A percentile compares a stretch with the other conserved stretches of the same genome.
phyloP scores from a whole-genome alignment of 2,113 vertebrate genomes.

The Theristicus caerulescens region DNA sequence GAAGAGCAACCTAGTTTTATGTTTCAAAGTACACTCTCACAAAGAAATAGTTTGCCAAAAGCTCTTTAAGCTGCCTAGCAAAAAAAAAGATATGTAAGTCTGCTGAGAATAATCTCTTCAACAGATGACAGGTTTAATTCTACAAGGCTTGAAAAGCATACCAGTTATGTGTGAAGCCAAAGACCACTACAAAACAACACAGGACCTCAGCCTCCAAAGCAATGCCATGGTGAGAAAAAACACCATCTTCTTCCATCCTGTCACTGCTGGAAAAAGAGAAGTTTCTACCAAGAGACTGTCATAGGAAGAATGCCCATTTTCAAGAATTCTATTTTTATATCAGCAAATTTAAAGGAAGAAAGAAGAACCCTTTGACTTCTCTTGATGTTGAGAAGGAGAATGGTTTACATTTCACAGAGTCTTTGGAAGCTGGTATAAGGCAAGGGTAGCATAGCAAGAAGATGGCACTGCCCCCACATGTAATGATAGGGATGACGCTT shows the following conservation, averaged over 20 bases:
- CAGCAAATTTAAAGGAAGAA: neutral
- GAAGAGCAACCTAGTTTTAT: neutral
- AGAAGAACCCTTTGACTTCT: neutral
- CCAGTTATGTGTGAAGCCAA: neutral
- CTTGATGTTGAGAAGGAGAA: neutral
- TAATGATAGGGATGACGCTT: neutral
- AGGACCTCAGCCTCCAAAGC: neutral
- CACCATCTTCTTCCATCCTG: neutral
- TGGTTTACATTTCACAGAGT: neutral
- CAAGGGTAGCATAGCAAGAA: neutral
- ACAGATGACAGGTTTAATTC: slow-evolving; percentile 4
- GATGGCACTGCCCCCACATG: neutral
- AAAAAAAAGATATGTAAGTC: neutral
- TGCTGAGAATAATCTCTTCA: neutral
- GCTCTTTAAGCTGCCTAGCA: neutral
- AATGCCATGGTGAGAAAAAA: neutral
- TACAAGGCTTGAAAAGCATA: neutral
- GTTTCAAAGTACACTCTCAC: neutral
- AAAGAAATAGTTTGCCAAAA: neutral
- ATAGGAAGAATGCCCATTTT: neutral
- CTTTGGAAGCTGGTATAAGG: neutral
- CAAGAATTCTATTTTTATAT: neutral
- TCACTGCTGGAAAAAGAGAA: slow-evolving; percentile 2
- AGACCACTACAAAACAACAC: neutral
- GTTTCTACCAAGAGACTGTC: neutral